Conservation (phyloP, 1,140 invertebrate species). For the Drosophila bifasciata region DNA sequence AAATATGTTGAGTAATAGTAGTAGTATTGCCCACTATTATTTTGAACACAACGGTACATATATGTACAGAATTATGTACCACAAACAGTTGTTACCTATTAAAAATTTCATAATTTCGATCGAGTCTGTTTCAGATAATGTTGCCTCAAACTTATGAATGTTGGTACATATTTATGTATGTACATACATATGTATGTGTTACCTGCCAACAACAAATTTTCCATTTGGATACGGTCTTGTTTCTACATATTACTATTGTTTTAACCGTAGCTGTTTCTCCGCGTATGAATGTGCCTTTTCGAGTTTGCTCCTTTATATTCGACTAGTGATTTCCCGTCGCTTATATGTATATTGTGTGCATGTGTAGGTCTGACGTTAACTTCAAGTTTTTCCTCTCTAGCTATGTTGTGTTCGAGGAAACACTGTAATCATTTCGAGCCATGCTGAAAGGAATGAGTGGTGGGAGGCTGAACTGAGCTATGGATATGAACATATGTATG, state of each 20-base stretch:
- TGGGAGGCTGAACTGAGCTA: not conserved
- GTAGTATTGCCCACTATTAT: no score
- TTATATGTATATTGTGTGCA: not conserved
- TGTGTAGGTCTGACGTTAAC: conserved; percentile 11
- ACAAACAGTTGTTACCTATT: no score
- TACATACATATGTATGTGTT: not conserved
- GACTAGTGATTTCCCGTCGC: not conserved
- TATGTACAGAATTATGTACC: no score
- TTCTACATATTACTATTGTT: no score
- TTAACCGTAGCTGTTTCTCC: no score
- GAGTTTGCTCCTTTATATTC: not conserved
- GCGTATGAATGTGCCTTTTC: no score
- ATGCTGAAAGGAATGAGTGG: conserved; percentile 14
- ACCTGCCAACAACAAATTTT: not conserved
- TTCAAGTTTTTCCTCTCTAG: conserved; percentile 18
- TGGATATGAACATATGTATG: not conserved
- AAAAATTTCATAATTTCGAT: no score
- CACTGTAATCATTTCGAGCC: conserved; percentile 65
- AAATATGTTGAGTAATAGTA: no score
- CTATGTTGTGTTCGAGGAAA: conserved; percentile 28
- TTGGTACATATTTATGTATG: conserved; percentile 4
- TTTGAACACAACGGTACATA: no score
- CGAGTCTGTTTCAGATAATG: no score
- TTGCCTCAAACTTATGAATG: no score
- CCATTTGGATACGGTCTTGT: no score